phyloP scores from a whole-genome alignment of 2,888 invertebrate species.

The Vanessa cardui region DNA sequence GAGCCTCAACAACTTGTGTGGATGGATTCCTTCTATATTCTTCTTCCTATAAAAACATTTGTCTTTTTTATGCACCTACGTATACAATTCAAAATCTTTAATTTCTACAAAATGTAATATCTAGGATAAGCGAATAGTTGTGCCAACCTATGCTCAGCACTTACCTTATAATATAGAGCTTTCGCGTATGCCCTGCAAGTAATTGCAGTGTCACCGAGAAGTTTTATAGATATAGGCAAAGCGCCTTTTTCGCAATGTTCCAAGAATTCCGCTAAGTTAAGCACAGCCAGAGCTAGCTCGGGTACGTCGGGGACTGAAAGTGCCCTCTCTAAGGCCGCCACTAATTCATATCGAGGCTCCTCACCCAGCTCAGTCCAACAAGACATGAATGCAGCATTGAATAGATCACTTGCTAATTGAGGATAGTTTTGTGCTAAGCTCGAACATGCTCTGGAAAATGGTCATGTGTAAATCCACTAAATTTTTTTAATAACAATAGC shows the following conservation, averaged over 20 bases:
- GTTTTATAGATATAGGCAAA: slow-evolving; percentile 92
- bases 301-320: slow-evolving; percentile 95
- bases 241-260: slow-evolving; percentile 99
- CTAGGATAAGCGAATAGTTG: no score
- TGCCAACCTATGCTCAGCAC: neutral
- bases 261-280: slow-evolving; percentile 99
- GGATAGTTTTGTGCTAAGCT: slow-evolving; percentile 96
- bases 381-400: slow-evolving; percentile 99
- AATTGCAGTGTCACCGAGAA: slow-evolving; percentile 96
- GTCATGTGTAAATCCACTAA: slow-evolving; percentile 15
- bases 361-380: slow-evolving; percentile 98
- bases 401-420: slow-evolving; percentile 95
- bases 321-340: slow-evolving; percentile 92
- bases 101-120: no score
- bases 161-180: slow-evolving; percentile 84
- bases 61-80: neutral
- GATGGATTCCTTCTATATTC: slow-evolving; percentile 88
- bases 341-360: slow-evolving; percentile 91
- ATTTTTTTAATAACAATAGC: neutral
- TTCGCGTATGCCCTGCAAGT: slow-evolving; percentile 91
- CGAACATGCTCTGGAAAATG: slow-evolving; percentile 89
- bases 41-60: slow-evolving; percentile 85
- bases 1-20: slow-evolving; percentile 93
- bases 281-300: slow-evolving; percentile 96
- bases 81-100: no score